Evolutionary conservation across 1,140 invertebrate species (phyloP), one percentile per base, ranked within the genome.

Genomic region (Trachymyrmex septentrionalis): DNA sequence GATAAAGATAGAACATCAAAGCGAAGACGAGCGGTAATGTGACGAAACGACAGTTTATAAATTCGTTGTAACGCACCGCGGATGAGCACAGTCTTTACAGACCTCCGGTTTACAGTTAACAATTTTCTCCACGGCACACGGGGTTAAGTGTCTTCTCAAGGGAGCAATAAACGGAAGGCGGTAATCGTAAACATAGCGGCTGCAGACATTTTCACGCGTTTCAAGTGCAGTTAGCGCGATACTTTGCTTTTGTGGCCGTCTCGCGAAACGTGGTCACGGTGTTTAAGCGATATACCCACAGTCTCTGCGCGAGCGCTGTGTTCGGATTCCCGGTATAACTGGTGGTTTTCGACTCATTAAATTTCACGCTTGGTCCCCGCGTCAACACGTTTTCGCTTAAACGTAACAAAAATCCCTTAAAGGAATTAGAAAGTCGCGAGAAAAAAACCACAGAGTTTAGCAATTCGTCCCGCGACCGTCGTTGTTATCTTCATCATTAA

Each of bases 91-190:
- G 55, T 67, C 48, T 84, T 89, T 77, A 78, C 77, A 78, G 66
- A 44, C 66, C 77, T 71, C 16, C 80, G 78, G 21, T 87, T 89
- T 87, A 90, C 85, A 76, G 88, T 90, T 89, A 75, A 90, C 85
- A 86, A 89, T 90, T 89, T 90, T 78, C 87, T 77, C 57, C 48
- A 24, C 73, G 24, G 27, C 50, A 50, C 50, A 9, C 66, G 50
- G 72, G 88, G 78, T 75, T 90, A 89, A 90, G 72, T 72, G 80
- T n/a, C 38, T 67, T 86, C 77, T 71, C 44, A 50, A 61, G 72
- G 66, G 72, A 48, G 34, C 63, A 77, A 71, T 61, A 81, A 86
- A 88, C 72, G 24, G 38, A 34, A 86, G 73, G 67, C 61, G 57
- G 86, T 87, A 81, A 86, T 80, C 85, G 85, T 86, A 89, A 90